Conservation (phyloP, 2,888 invertebrate genomes). For the Xestobium rufovillosum region DNA sequence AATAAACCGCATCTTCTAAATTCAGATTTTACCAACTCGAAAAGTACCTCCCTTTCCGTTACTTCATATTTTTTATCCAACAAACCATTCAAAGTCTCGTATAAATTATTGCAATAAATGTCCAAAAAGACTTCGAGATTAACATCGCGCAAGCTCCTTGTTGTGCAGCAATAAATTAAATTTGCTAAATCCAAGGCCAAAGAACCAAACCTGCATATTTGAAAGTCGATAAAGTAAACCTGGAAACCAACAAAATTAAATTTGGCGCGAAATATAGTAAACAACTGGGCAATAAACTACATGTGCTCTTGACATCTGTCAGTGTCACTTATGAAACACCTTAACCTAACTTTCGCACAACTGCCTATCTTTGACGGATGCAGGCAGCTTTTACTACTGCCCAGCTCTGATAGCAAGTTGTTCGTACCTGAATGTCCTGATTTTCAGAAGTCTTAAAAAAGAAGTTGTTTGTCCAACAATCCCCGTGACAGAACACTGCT, state of each 20-base stretch:
- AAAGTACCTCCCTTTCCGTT: conserved; percentile 10
- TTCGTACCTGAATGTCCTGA: conserved; percentile 48
- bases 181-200: conserved; percentile 61
- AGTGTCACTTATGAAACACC: no score
- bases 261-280: no score
- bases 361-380: no score
- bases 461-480: conserved; percentile 71
- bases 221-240: conserved; percentile 66
- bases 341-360: no score
- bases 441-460: conserved; percentile 50
- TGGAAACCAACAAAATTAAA: conserved; percentile 38
- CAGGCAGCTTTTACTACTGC: no score
- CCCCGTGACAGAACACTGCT: conserved; percentile 65
- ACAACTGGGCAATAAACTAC: no score
- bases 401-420: no score
- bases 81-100: conserved; percentile 45
- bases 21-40: conserved; percentile 47
- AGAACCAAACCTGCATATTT: conserved; percentile 61
- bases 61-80: conserved; percentile 39
- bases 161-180: conserved; percentile 60
- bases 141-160: conserved; percentile 51
- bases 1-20: conserved; percentile 57
- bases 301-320: no score
- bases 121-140: conserved; percentile 52
- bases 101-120: conserved; percentile 54